Evolutionary conservation across 2,888 invertebrate species (phyloP).

Genomic region (Nomada lathburiana): DNA sequence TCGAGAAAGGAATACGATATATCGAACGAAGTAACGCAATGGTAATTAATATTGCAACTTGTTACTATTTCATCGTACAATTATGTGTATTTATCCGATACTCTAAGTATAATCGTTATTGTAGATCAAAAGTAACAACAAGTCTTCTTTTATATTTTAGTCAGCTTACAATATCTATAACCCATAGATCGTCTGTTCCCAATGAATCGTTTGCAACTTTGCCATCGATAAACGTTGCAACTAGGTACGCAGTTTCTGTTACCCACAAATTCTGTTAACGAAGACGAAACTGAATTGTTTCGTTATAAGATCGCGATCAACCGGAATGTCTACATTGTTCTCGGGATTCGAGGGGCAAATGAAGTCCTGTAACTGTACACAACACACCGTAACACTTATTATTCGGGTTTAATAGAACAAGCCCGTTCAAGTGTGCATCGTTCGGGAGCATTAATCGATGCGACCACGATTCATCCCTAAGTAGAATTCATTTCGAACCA

Average conservation of each 20-base stretch:
- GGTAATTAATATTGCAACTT: too few relatives aligned
- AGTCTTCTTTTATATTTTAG: not conserved
- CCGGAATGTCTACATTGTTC: slow-evolving; percentile 37
- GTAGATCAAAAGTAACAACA: not conserved
- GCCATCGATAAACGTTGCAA: not conserved
- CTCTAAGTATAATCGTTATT: too few relatives aligned
- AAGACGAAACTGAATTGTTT: slow-evolving; percentile 19
- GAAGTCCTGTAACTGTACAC: slow-evolving; percentile 54
- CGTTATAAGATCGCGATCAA: slow-evolving; percentile 44
- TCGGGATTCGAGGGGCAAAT: slow-evolving; percentile 36
- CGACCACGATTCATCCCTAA: not conserved
- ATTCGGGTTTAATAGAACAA: slow-evolving; percentile 49
- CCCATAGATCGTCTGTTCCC: not conserved
- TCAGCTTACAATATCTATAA: too few relatives aligned
- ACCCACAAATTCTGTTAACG: slow-evolving; percentile 17
- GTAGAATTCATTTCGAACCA: slow-evolving; percentile 19
- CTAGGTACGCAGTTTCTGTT: not conserved
- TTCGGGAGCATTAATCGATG: not conserved
- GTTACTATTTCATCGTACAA: too few relatives aligned
- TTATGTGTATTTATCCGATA: too few relatives aligned
- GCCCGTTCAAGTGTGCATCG: slow-evolving; percentile 13
- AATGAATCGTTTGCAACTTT: not conserved
- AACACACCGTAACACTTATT: slow-evolving; percentile 41
- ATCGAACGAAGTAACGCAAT: too few relatives aligned
- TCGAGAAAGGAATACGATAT: too few relatives aligned